phyloP scores from a whole-genome alignment of 2,888 invertebrate genomes.

The Serrognathus titanus region DNA sequence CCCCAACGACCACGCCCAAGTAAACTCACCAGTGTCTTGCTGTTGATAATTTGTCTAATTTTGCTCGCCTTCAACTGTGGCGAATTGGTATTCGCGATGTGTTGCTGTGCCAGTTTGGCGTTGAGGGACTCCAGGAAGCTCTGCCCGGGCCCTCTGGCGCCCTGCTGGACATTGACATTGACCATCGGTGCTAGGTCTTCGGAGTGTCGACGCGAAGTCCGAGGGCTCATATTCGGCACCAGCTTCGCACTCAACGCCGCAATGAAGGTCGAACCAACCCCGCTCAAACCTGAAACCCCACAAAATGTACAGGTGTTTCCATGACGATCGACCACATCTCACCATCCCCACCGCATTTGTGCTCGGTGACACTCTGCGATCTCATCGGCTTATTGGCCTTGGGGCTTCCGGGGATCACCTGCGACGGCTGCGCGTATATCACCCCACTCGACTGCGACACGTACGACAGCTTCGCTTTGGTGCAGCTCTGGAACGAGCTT shows the following conservation, averaged over 20 bases:
- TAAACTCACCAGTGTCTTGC: slow-evolving; percentile 62
- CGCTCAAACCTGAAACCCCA: slow-evolving; percentile 46
- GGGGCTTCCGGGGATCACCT: slow-evolving; percentile 50
- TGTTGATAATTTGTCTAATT: slow-evolving; percentile 71
- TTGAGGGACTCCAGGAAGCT: slow-evolving; percentile 78
- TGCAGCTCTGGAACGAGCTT: slow-evolving; percentile 44
- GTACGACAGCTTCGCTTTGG: slow-evolving; percentile 43
- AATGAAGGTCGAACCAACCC: slow-evolving; percentile 64
- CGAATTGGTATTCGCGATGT: slow-evolving; percentile 48
- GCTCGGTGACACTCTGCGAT: slow-evolving; percentile 58
- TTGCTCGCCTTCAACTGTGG: slow-evolving; percentile 60
- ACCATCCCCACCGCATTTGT: slow-evolving; percentile 53
- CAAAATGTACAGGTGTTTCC: slow-evolving; percentile 6
- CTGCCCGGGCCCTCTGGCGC: slow-evolving; percentile 52
- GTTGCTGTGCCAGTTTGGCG: slow-evolving; percentile 69
- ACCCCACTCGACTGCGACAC: slow-evolving; percentile 45
- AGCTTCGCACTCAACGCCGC: slow-evolving; percentile 70
- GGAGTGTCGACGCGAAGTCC: slow-evolving; percentile 53
- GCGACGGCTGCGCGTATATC: slow-evolving; percentile 57
- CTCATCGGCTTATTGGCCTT: slow-evolving; percentile 53
- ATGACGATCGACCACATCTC: slow-evolving; percentile 15
- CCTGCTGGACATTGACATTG: slow-evolving; percentile 37
- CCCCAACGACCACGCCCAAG: not conserved
- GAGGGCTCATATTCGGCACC: slow-evolving; percentile 59
- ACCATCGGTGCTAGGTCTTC: slow-evolving; percentile 41